These are phyloP conservation scores for Muscicapa comitata DNA, from an alignment of 2,797 vertebrate species.

Conservation along the genomic window DNA sequence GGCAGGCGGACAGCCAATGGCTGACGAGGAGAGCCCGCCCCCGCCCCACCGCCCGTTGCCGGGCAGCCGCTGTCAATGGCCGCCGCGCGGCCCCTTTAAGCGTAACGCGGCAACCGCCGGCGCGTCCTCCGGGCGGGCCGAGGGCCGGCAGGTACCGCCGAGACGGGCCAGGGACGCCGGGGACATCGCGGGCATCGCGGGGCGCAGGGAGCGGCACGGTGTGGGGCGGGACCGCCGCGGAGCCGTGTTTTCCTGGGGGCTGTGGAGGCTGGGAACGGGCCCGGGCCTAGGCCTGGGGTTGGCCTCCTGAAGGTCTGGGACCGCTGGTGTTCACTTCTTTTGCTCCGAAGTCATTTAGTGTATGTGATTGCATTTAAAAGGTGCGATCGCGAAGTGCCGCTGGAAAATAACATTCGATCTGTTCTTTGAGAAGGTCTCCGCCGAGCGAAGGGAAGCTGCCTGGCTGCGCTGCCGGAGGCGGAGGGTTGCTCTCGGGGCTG, in stretches of 20 bases:
- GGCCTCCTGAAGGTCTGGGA: neutral
- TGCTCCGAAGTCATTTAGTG: neutral
- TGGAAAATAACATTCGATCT: accelerated
- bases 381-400: no score
- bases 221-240: no score
- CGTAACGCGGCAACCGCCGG: neutral
- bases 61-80: conserved; percentile 54
- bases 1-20: neutral
- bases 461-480: accelerated
- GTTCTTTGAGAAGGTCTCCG: neutral
- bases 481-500: neutral
- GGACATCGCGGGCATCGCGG: no score
- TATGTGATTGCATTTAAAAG: accelerated
- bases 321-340: accelerated
- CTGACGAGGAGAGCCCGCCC: neutral
- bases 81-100: conserved; percentile 38
- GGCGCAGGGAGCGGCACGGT: neutral
- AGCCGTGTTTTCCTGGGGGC: neutral
- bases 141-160: neutral
- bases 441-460: accelerated
- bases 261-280: neutral
- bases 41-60: conserved; percentile 47
- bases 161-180: neutral
- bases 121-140: neutral
- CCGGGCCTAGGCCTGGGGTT: neutral